Conservation (phyloP, 2,888 invertebrate species). For the Phyllotreta cruciferae region DNA sequence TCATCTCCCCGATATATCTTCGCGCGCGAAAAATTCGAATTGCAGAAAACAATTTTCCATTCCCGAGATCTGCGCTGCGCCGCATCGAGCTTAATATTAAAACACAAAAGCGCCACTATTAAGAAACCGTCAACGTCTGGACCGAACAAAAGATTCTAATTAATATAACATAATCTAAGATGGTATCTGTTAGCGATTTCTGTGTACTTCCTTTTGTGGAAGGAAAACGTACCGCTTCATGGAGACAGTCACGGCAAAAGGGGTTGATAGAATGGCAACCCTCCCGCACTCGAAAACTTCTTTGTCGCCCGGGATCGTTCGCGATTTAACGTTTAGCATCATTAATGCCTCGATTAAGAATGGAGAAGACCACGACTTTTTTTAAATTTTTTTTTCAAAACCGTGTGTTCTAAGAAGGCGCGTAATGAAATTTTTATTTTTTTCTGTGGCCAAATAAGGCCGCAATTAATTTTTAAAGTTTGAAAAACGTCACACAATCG, state of each 20-base stretch:
- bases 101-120: slow-evolving; percentile 32
- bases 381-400: too few species aligned
- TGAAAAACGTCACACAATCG: too few species aligned
- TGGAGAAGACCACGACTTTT: too few species aligned
- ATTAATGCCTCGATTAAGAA: too few species aligned
- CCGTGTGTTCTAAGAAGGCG: too few species aligned
- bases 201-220: slow-evolving; percentile 34
- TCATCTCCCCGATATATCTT: too few species aligned
- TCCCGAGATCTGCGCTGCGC: too few species aligned
- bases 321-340: background rate
- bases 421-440: too few species aligned
- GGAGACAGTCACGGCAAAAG: slow-evolving; percentile 10
- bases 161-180: slow-evolving; percentile 46
- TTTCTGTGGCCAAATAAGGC: too few species aligned
- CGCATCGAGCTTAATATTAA: slow-evolving; percentile 1
- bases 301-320: background rate
- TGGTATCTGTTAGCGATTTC: slow-evolving; percentile 43
- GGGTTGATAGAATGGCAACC: background rate
- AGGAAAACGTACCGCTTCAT: slow-evolving; percentile 27
- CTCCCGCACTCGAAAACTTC: background rate
- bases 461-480: too few species aligned
- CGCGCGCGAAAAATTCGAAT: too few species aligned
- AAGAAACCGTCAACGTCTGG: slow-evolving; percentile 42
- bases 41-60: too few species aligned
- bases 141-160: slow-evolving; percentile 45